phyloP scores from a whole-genome alignment of 2,113 vertebrate species.

The Cebus imitator region DNA sequence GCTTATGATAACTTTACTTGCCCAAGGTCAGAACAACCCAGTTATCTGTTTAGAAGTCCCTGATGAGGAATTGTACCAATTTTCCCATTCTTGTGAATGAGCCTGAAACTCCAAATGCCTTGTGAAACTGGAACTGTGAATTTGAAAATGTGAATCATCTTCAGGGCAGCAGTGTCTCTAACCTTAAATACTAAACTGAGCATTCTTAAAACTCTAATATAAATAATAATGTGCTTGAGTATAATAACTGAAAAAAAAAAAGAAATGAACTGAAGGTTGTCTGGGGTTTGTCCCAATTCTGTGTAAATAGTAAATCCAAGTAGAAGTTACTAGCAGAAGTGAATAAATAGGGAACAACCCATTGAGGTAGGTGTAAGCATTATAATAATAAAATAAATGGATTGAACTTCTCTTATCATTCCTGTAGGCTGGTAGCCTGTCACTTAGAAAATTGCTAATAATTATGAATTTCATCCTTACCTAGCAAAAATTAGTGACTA shows the following conservation, averaged over 20 bases:
- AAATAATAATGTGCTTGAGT: background rate
- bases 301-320: background rate
- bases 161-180: background rate
- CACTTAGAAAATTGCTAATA: background rate
- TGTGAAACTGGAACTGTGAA: background rate
- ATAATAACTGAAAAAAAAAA: background rate
- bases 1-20: slow-evolving; percentile 40
- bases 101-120: slow-evolving; percentile 38
- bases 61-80: background rate
- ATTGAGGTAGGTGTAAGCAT: background rate
- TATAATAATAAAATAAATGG: background rate
- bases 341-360: background rate
- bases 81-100: slow-evolving; percentile 23
- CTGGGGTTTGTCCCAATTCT: background rate
- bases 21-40: slow-evolving; percentile 70
- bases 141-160: slow-evolving; percentile 31
- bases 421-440: background rate
- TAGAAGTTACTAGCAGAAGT: background rate
- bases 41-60: slow-evolving; percentile 53
- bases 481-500: background rate
- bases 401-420: background rate
- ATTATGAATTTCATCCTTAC: background rate
- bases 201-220: background rate
- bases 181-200: background rate
- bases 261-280: background rate